A percentile compares a stretch with the other conserved stretches of the same genome.
Evolutionary conservation across 2,113 vertebrate genomes (phyloP).

Genomic region (Hemiscyllium ocellatum): DNA sequence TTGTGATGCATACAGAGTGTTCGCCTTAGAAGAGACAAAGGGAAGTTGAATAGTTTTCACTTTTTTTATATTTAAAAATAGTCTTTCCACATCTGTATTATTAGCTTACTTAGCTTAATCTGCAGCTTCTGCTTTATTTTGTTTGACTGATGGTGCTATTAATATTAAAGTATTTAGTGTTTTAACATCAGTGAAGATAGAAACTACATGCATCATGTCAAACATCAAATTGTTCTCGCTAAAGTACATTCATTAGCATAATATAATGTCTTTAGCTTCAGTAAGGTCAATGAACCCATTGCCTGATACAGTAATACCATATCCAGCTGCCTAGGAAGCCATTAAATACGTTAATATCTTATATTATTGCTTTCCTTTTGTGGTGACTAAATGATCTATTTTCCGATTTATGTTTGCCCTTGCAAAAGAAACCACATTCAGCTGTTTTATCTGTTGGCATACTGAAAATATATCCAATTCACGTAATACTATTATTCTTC

Average conservation of each 20-base stretch:
- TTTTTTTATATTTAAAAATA: background rate
- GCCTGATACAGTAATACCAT: background rate
- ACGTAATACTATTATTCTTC: conserved; percentile 18
- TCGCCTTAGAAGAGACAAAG: background rate
- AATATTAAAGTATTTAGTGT: conserved; percentile 27
- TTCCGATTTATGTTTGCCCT: background rate
- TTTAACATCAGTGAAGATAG: conserved; percentile 21
- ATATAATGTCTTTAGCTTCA: conserved; percentile 21
- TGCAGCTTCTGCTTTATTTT: conserved; percentile 20
- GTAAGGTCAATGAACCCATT: conserved; percentile 26
- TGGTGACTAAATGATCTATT: conserved; percentile 1
- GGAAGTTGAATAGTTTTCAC: conserved; percentile 14
- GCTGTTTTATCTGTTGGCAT: conserved; percentile 24
- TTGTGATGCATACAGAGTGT: background rate
- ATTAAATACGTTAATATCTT: conserved; percentile 14
- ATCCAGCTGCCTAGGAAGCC: background rate
- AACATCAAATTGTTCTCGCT: conserved; percentile 22
- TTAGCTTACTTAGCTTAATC: conserved; percentile 33
- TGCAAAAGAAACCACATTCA: conserved; percentile 27
- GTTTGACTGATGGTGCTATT: conserved; percentile 13
- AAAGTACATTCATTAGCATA: conserved; percentile 19
- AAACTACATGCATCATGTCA: background rate
- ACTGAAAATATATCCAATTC: conserved; percentile 18
- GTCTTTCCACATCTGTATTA: background rate
- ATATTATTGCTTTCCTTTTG: conserved; percentile 21